Base-by-base conservation (phyloP, 2,113 vertebrate species). In the Coracopsis vasa region DNA sequence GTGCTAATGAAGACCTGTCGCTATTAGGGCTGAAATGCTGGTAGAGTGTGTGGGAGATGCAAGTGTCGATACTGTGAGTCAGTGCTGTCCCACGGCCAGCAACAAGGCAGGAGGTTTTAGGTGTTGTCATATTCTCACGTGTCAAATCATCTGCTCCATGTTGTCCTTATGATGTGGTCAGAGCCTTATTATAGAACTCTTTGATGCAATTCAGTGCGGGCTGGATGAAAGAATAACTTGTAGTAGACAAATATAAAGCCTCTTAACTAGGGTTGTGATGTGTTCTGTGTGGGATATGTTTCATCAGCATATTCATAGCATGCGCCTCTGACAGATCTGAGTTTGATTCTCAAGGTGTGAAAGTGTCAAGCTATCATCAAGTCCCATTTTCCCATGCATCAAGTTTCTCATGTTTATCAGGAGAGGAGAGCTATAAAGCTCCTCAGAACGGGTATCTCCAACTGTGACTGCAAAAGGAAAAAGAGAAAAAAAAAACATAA, bases 331-430 rank as follows among this genome's bases (percentile, higher is more conserved):
- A 95, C 95, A 96, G 93, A 91, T 92, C 66, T 0, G 19, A 95
- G 84, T 81, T 72, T 95, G 93, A 94, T 90, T 92, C 89, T 94
- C 84, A 95, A 95, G 94, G 94, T 96, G 94, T 95, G 91, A 97
- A 96, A 91, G 80, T 91, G 95, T 72, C 94, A 91, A 96, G 93
- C 87, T 92, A 95, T 97, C 95, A 95, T 90, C 95, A 92, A 94
- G 86, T 95, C 78, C 89, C 80, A 92, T 95, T 95, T 91, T 95
- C 62, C 89, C 47, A 91, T 96, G 70, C 73, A 94, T 90, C 78
- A 89, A 91, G 29, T 81, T 95, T 79, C 84, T 92, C 80, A 41
- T 92, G 80, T 92, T 96, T 94, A 94, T 94, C 94, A 87, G 70
- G 65, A 94, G 61, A 75, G 60, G 27, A 84, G 58, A 94, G 51